Percentiles rank a stretch among this genome's conserved stretches.
Conservation (phyloP, 2,797 vertebrate species). For the Crenuchus spilurus region DNA sequence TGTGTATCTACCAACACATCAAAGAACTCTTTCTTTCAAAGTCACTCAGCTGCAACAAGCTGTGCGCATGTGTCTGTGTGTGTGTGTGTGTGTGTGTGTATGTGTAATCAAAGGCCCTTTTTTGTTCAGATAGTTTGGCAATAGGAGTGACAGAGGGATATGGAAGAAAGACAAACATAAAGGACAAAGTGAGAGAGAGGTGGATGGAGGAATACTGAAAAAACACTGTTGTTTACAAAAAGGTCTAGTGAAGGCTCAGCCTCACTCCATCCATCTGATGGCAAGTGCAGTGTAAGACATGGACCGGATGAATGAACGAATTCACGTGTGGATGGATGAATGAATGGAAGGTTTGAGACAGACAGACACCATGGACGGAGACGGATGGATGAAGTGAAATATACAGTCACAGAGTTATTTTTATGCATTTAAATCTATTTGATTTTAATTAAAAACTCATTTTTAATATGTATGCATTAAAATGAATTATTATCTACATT, state of each 20-base stretch:
- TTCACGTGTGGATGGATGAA: background rate
- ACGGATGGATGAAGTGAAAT: background rate
- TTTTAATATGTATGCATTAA: too few species aligned
- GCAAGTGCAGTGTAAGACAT: background rate
- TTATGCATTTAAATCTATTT: too few species aligned
- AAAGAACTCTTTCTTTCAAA: slow-evolving; percentile 72
- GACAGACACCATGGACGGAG: background rate
- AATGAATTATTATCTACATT: too few species aligned
- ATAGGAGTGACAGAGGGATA: slow-evolving; percentile 33
- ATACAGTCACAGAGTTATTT: too few species aligned
- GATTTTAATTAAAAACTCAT: too few species aligned
- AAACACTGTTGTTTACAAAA: background rate
- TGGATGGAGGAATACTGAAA: slow-evolving; percentile 47
- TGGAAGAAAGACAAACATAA: slow-evolving; percentile 54
- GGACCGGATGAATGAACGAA: slow-evolving; percentile 6
- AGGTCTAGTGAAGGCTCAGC: background rate
- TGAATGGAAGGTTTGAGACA: background rate
- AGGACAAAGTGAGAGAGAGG: slow-evolving; percentile 27
- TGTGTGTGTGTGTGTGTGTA: slow-evolving; percentile 41
- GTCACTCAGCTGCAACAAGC: slow-evolving; percentile 69
- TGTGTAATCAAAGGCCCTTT: slow-evolving; percentile 65
- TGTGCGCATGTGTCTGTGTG: slow-evolving; percentile 39
- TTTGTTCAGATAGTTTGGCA: slow-evolving; percentile 50
- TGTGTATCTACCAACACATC: slow-evolving; percentile 67
- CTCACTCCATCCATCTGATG: background rate